Evolutionary conservation across 1,140 invertebrate species (phyloP).

Genomic region (Hypothenemus hampei): DNA sequence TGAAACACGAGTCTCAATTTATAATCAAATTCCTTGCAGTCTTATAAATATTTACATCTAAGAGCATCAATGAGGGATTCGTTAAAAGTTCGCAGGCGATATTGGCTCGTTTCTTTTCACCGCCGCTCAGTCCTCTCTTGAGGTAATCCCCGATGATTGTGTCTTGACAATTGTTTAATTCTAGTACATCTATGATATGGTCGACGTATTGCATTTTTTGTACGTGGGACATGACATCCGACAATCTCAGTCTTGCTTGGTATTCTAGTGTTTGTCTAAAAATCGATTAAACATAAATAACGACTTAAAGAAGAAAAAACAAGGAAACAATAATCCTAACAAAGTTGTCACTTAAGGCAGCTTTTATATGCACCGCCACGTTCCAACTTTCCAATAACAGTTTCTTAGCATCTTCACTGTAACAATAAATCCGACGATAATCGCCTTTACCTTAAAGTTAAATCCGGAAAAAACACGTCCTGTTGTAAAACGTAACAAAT

Average conservation of each 20-base stretch:
- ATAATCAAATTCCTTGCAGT: neutral
- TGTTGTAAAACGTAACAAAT: constrained; percentile 83
- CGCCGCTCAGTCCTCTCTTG: constrained; percentile 75
- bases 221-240: constrained; percentile 65
- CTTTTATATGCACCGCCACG: too few relatives aligned
- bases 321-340: too few relatives aligned
- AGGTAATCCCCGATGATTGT: constrained; percentile 79
- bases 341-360: too few relatives aligned
- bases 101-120: constrained; percentile 81
- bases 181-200: constrained; percentile 73
- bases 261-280: constrained; percentile 68
- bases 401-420: too few relatives aligned
- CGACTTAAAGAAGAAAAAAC: neutral
- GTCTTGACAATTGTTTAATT: constrained; percentile 70
- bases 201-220: constrained; percentile 78
- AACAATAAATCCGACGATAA: too few relatives aligned
- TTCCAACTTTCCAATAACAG: too few relatives aligned
- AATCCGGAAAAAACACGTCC: constrained; percentile 77
- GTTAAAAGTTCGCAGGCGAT: constrained; percentile 83
- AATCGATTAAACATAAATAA: neutral
- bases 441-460: constrained; percentile 69
- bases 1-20: neutral
- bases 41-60: constrained; percentile 68
- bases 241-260: constrained; percentile 65
- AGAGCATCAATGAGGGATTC: constrained; percentile 76